Percentiles rank a stretch among this genome's conserved stretches.
Evolutionary conservation across 2,113 vertebrate species (phyloP).

Genomic region (Macroglossus sobrinus): DNA sequence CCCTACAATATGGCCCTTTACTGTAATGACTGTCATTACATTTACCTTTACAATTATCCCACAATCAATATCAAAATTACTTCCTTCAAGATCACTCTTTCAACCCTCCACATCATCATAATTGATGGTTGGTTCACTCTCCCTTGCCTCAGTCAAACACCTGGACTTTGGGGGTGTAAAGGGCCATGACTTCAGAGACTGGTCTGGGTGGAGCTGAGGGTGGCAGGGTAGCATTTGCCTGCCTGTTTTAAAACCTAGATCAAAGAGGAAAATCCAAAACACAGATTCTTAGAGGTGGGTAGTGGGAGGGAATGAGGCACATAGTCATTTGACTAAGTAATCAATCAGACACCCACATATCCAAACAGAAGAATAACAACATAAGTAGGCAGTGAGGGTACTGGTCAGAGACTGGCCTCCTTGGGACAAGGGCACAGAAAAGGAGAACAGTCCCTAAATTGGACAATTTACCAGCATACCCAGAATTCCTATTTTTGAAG

Average conservation of each 20-base stretch:
- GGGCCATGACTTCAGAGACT: background rate
- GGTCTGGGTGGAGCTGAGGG: no score
- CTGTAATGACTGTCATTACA: accelerated
- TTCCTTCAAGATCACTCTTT: background rate
- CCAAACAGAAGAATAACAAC: background rate
- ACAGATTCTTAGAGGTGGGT: background rate
- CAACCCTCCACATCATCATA: background rate
- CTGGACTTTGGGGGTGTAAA: background rate
- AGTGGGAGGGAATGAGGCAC: background rate
- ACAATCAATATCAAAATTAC: background rate
- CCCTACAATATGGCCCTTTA: background rate
- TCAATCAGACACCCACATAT: background rate
- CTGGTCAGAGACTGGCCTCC: background rate
- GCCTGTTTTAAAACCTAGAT: background rate
- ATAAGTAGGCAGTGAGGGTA: background rate
- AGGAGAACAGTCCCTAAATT: background rate
- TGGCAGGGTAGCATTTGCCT: background rate
- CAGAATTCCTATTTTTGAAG: background rate
- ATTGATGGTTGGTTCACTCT: background rate
- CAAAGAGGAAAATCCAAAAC: background rate
- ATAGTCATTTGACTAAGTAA: background rate
- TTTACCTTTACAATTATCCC: background rate
- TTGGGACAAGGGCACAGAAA: background rate
- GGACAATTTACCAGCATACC: background rate
- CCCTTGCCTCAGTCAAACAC: background rate